These are phyloP conservation scores for Hippocampus comes DNA, from an alignment of 2,113 vertebrate species.

Conservation along the genomic window DNA sequence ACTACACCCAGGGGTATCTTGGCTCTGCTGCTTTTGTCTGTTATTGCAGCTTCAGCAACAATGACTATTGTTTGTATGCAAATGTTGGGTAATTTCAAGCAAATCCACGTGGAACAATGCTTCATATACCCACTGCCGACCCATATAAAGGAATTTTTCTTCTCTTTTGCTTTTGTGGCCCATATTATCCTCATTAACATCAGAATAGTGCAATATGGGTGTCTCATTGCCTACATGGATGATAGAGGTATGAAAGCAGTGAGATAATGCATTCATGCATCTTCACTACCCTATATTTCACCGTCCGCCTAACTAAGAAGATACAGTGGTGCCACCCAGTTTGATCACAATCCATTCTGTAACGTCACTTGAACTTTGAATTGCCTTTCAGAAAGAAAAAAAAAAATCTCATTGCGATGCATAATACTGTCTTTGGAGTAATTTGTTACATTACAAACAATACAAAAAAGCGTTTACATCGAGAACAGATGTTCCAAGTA, in stretches of 20 bases:
- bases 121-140: slow-evolving; percentile 45
- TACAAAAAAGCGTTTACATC: too few relatives aligned
- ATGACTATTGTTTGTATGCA: slow-evolving; percentile 55
- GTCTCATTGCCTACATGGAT: slow-evolving; percentile 44
- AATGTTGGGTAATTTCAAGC: slow-evolving; percentile 37
- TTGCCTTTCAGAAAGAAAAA: not conserved
- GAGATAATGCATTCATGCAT: slow-evolving; percentile 50
- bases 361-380: not conserved
- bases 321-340: not conserved
- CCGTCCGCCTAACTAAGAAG: not conserved
- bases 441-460: not conserved
- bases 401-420: too few relatives aligned
- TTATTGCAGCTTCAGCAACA: slow-evolving; percentile 35
- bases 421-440: not conserved
- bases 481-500: too few relatives aligned
- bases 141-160: slow-evolving; percentile 35
- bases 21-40: slow-evolving; percentile 16
- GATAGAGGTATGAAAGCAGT: slow-evolving; percentile 42
- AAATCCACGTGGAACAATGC: slow-evolving; percentile 43
- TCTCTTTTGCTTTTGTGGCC: slow-evolving; percentile 3
- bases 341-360: not conserved
- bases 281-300: slow-evolving; percentile 10
- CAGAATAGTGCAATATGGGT: slow-evolving; percentile 14
- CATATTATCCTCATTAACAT: slow-evolving; percentile 46
- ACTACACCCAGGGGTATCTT: slow-evolving; percentile 16